Base-by-base conservation (phyloP, 2,888 invertebrate species). In the Melanostoma mellinum region DNA sequence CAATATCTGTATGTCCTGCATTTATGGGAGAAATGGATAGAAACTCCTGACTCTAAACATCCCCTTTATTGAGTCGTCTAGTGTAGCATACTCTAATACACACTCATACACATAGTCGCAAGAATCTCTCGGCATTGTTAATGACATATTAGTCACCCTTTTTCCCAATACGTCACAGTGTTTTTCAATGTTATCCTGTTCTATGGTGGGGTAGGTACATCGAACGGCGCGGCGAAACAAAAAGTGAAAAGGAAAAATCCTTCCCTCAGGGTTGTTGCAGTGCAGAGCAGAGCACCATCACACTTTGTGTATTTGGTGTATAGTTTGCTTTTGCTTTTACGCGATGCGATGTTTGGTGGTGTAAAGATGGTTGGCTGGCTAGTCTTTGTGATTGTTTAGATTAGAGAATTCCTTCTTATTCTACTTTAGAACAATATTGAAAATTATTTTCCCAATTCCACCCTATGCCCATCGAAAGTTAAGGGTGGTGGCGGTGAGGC, bases 101-200 rank as follows among this genome's bases (percentile, higher is more conserved):
- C 71, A 76, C 5, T 40, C 50, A 50, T 10, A 74, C 65, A 69
- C 42, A 46, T 68, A 48, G 33, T 65, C 48, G 40, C 69, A 60
- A 75, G 74, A 78, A 77, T 84, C 85, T 85, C 72, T 63, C 32
- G 63, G 85, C 68, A 80, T 85, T 85, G 85, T 80, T 85, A 80
- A 85, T 85, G 85, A 88, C 85, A 89, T 88, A 89, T 90, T 90
- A 90, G 90, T 90, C 90, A 90, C 90, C 90, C 90, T 90, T 90
- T 90, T 89, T 87, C 86, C 88, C 86, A 52, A 84, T 81, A 76
- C 76, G 77, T 82, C 78, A 79, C 75, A 85, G 85, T 86, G 69
- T 80, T 85, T 77, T 81, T 75, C 74, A 67, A 71, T 80, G 82
- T 77, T 84, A 86, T 86, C 84, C 78, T 84, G 80, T 88, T 86